Conservation (phyloP, 1,140 invertebrate species). For the Ceratoteleas bidentatus region DNA sequence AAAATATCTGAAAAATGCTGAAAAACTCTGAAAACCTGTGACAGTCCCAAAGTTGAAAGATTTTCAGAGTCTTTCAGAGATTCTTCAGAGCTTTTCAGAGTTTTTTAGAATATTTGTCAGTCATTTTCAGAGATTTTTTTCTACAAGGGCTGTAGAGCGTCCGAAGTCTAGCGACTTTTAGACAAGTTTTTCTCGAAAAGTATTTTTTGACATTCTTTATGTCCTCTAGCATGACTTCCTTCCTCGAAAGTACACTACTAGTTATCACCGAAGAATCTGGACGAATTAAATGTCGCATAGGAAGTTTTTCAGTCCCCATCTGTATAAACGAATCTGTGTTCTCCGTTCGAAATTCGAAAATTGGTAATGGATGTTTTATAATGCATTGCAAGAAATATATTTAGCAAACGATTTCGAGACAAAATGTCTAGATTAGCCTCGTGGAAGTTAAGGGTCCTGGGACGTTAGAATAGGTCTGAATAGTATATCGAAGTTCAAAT, state of each 20-base stretch:
- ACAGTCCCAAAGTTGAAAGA: no score
- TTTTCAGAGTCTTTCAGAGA: no score
- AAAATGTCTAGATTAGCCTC: neutral
- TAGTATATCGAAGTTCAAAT: no score
- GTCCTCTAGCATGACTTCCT: slow-evolving; percentile 20
- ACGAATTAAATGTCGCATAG: no score
- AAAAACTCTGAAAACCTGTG: no score
- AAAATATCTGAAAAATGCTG: no score
- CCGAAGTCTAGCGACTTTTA: slow-evolving; percentile 33
- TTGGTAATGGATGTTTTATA: slow-evolving; percentile 26
- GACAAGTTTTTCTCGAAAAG: slow-evolving; percentile 30
- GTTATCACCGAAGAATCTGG: no score
- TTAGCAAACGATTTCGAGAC: neutral
- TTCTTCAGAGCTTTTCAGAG: no score
- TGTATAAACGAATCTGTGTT: slow-evolving; percentile 22
- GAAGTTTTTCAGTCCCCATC: neutral
- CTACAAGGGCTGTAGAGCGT: slow-evolving; percentile 15
- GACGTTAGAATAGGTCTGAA: no score
- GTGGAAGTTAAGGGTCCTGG: no score
- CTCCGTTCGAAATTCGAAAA: slow-evolving; percentile 1
- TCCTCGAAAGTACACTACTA: neutral
- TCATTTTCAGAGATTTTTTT: no score
- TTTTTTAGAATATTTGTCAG: no score
- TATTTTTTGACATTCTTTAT: slow-evolving; percentile 47
- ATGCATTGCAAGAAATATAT: slow-evolving; percentile 1